A percentile compares a stretch with the other conserved stretches of the same genome.
These are phyloP conservation scores for Conistra vaccinii DNA, from an alignment of 2,888 invertebrate genomes.

Conservation along the genomic window DNA sequence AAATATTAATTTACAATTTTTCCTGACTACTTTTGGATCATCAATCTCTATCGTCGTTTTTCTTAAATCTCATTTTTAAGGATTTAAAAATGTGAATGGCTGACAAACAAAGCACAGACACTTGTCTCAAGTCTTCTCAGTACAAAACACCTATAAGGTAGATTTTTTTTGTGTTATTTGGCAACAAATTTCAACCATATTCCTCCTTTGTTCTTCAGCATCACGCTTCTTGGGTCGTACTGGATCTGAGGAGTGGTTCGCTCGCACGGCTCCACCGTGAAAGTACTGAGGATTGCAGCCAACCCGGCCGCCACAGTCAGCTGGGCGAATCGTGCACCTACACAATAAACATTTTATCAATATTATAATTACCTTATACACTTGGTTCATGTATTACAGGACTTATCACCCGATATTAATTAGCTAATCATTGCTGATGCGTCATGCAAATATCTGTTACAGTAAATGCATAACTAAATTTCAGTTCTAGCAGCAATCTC, in stretches of 20 bases:
- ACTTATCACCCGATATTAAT: constrained; percentile 49
- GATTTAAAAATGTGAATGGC: constrained; percentile 3
- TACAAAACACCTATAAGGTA: constrained; percentile 19
- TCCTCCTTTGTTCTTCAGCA: constrained; percentile 88
- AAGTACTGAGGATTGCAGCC: constrained; percentile 78
- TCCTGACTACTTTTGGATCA: background rate
- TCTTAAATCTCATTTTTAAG: background rate
- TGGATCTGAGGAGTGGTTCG: constrained; percentile 81
- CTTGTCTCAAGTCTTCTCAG: constrained; percentile 9
- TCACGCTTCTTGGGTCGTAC: constrained; percentile 86
- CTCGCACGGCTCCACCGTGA: constrained; percentile 82
- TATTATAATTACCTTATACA: constrained; percentile 10
- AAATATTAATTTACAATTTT: constrained; percentile 2
- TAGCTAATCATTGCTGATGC: constrained; percentile 25
- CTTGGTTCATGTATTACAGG: constrained; percentile 1
- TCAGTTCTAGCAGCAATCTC: constrained; percentile 2
- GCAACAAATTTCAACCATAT: constrained; percentile 84
- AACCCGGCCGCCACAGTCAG: constrained; percentile 82
- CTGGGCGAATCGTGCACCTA: constrained; percentile 87
- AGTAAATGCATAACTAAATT: constrained; percentile 12
- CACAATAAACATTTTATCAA: constrained; percentile 63
- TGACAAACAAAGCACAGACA: constrained; percentile 1
- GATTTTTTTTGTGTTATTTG: constrained; percentile 41
- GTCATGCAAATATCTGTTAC: constrained; percentile 33
- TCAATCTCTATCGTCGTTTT: background rate